Evolutionary conservation across 2,797 vertebrate genomes (phyloP).

Genomic region (Pelodytes ibericus): DNA sequence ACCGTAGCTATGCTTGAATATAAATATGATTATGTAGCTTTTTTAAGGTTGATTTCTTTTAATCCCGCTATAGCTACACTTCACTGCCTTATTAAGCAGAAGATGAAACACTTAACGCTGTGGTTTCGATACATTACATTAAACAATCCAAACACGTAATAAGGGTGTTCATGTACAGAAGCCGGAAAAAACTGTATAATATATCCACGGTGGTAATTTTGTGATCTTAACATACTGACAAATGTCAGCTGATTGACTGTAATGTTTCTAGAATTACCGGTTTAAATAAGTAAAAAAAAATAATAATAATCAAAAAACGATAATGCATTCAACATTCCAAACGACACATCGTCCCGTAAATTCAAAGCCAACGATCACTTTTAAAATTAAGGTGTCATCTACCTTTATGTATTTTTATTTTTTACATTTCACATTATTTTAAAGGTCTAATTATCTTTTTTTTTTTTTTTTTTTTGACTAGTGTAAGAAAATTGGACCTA

Average conservation of each 20-base stretch:
- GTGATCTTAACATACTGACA: conserved; percentile 18
- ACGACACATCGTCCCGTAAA: conserved; percentile 31
- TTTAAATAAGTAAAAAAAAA: conserved; percentile 39
- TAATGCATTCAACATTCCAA: conserved; percentile 37
- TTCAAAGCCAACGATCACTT: conserved; percentile 55
- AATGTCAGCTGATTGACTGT: conserved; percentile 23
- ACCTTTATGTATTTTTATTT: conserved; percentile 48
- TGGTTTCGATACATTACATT: not conserved
- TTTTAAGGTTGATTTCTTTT: not conserved
- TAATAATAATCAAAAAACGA: too few relatives aligned
- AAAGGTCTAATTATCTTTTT: conserved; percentile 66
- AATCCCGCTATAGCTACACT: not conserved
- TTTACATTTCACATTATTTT: conserved; percentile 64
- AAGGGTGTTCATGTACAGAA: not conserved
- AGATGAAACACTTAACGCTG: not conserved
- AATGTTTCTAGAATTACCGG: conserved; percentile 33
- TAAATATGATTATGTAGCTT: not conserved
- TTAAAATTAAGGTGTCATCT: conserved; percentile 62
- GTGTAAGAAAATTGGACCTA: conserved; percentile 61
- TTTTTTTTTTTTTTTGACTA: conserved; percentile 59
- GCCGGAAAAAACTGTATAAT: not conserved
- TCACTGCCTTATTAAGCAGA: not conserved
- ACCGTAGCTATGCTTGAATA: not conserved
- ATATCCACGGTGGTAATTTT: not conserved
- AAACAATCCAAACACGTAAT: not conserved